Evolutionary conservation across 2,888 invertebrate genomes (phyloP), one percentile per base, ranked within the genome.

Genomic region (Cyclophora albipunctata): DNA sequence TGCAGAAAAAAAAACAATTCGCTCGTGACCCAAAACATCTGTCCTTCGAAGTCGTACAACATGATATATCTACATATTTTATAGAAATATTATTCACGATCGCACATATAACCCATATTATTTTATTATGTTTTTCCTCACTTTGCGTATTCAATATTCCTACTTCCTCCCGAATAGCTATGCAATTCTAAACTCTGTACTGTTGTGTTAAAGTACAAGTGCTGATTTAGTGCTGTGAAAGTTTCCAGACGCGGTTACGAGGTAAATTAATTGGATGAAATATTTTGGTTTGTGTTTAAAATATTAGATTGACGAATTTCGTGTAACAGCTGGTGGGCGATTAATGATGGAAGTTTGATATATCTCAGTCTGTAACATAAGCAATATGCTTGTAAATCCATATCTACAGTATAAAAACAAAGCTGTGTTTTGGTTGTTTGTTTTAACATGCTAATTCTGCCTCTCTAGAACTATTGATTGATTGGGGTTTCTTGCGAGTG

Each of bases 81-180:
- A 52, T 54, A 47, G 52, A 50, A 45, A 48, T 52, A 55, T 52
- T 55, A 55, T 55, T 52, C 54, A 50, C 48, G 37, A 37, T 44
- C 51, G 46, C 44, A 7, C n/a, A n/a, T n/a, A 47, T 55, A 55
- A 52, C 48, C 48, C 35, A 46, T 50, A 52, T 54, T 52, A 55
- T 55, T 48, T 55, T 52, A 52, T 55, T 55, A 52, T 55, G 50
- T 48, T 55, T 55, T 55, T 55, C 52, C 54, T 52, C 46, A 34
- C 40, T 53, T 40, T 51, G 47, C 51, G 44, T 54, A 51, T 51
- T 54, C 49, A 50, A 55, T 51, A 51, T 51, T 40, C 35, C 40
- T 45, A 51, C 45, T 40, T 40, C 42, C n/a, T 43, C 4, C 6
- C 33, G 43, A 43, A 43, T 5, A 33, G 43, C 7, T 43, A 34